phyloP scores from a whole-genome alignment of 1,140 invertebrate species.

The Polypedilum vanderplanki region DNA sequence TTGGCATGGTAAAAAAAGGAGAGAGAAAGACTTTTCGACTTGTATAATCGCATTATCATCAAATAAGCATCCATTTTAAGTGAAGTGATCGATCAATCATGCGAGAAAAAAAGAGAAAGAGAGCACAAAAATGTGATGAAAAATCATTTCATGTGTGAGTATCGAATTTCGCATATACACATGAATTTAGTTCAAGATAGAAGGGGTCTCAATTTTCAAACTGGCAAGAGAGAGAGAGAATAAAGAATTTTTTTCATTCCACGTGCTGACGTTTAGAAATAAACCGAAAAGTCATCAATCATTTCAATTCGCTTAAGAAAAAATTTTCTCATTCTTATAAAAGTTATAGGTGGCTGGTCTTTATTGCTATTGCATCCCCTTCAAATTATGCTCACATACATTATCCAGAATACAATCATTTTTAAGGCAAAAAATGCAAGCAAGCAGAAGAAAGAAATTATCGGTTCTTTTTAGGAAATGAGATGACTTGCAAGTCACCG shows the following conservation, averaged over 20 bases:
- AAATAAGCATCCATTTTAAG: constrained; percentile 19
- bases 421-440: no score
- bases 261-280: background rate
- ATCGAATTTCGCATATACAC: background rate
- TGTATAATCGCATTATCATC: constrained; percentile 18
- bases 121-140: background rate
- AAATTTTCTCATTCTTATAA: constrained; percentile 10
- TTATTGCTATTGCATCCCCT: background rate
- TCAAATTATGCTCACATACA: constrained; percentile 8
- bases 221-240: background rate
- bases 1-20: background rate
- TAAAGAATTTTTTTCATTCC: background rate
- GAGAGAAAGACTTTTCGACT: background rate
- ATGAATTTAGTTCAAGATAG: background rate
- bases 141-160: constrained; percentile 8
- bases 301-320: background rate
- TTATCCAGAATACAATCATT: background rate
- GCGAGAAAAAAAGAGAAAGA: background rate
- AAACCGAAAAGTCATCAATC: constrained; percentile 6
- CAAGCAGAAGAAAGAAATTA: no score
- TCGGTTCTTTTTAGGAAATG: no score
- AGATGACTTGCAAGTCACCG: no score
- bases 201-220: background rate
- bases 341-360: no score
- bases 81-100: constrained; percentile 17